Conservation (phyloP, 2,888 invertebrate genomes). For the Tethea ocularis region DNA sequence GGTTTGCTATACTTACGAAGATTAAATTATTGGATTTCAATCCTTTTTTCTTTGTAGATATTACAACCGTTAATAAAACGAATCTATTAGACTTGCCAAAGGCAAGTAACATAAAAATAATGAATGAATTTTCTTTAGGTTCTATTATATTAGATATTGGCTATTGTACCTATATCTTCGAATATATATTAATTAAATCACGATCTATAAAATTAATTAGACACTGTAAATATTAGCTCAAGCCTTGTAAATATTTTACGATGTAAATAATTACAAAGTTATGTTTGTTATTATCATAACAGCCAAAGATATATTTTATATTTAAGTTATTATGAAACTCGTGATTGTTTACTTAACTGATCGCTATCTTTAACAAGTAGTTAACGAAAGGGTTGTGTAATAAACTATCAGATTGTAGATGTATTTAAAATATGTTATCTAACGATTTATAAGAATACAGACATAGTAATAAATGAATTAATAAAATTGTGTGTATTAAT, state of each 20-base stretch:
- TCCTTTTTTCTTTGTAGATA: slow-evolving; percentile 39
- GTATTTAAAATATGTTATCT: slow-evolving; percentile 71
- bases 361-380: slow-evolving; percentile 63
- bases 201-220: slow-evolving; percentile 14
- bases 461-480: slow-evolving; percentile 63
- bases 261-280: slow-evolving; percentile 49
- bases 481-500: slow-evolving; percentile 35
- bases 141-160: slow-evolving; percentile 44
- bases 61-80: slow-evolving; percentile 30
- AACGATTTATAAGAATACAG: slow-evolving; percentile 69
- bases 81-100: slow-evolving; percentile 45
- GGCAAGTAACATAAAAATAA: slow-evolving; percentile 43
- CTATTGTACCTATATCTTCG: slow-evolving; percentile 39
- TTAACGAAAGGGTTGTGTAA: slow-evolving; percentile 79
- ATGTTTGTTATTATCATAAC: slow-evolving; percentile 54
- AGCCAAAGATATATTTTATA: slow-evolving; percentile 53
- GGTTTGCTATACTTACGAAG: slow-evolving; percentile 26
- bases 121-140: slow-evolving; percentile 39
- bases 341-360: slow-evolving; percentile 37
- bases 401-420: slow-evolving; percentile 76
- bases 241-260: slow-evolving; percentile 50
- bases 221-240: slow-evolving; percentile 35
- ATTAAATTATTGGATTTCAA: slow-evolving; percentile 21
- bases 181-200: slow-evolving; percentile 20
- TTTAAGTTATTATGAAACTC: slow-evolving; percentile 43